Evolutionary conservation across 2,113 vertebrate species (phyloP), one percentile per base, ranked within the genome.

Genomic region (Genyomyrus donnyi): DNA sequence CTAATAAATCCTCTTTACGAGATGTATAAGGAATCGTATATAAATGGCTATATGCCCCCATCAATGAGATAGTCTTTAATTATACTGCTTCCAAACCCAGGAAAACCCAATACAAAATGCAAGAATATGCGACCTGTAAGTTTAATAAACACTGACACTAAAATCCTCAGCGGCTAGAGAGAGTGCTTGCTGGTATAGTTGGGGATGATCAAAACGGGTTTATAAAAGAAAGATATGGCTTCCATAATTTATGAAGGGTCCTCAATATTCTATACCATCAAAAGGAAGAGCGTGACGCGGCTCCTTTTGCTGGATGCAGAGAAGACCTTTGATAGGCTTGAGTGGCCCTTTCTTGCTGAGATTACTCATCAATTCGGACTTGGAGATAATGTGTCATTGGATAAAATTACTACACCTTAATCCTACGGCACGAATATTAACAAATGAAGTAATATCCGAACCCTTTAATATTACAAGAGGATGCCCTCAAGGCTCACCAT

Each of bases 21-120:
- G n/a, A 90, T 92, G 88, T 90, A 89, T 50, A n/a, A 11, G 5
- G 91, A 90, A 42, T 86, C 83, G 3, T 91, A 90, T 11, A 35
- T 53, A 52, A 11, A 88, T 90, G 11, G 90, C 13, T 66, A 66
- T 85, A 50, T 66, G 87, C 3, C 89, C 91, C 2, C 1, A 6
- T 52, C 15, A 52, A 48, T 91, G 49, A 58, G 52, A 8, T 10
- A 11, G 15, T 89, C 91, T 46, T n/a, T 91, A 49, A 89, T 90
- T 39, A 89, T 66, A 10, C n/a, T 90, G 42, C 46, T 91, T 42
- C 87, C 70, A 85, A 91, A 91, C 88, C 74, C 89, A 46, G 53
- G 87, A 70, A 90, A 91, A 86, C 46, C 87, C 9, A 70, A 74
- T 3, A 86, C n/a, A 48, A 89, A 48, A 74, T 91, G 83, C 35